Base-by-base conservation (phyloP, 2,888 invertebrate genomes). In the Patella ulyssiponensis region DNA sequence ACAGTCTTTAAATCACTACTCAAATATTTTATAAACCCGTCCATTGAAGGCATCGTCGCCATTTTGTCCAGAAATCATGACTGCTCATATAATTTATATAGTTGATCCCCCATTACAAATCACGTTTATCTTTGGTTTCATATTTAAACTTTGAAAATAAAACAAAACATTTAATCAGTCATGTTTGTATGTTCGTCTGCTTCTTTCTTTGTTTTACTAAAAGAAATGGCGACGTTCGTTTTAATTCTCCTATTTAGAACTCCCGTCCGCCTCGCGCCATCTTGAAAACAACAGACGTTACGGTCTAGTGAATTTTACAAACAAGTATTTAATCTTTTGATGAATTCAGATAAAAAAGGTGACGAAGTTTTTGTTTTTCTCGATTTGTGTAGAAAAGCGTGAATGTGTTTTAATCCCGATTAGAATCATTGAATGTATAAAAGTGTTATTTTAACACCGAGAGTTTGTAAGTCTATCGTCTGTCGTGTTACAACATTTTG, bases 321-420 rank as follows among this genome's bases (percentile, higher is more conserved):
- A n/a, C 64, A 23, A 64, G 64, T 64, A 20, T 64, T 64, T 64
- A 64, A 64, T 64, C 64, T 64, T 64, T 64, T 64, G 64, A 23
- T 64, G 44, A 44, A 44, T 44, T 44, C 44, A 44, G 44, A 44
- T 44, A 44, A 64, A 23, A 64, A 64, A 64, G 23, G 64, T 64
- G 64, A 64, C 23, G 14, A 23, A 64, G 20, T 23, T 20, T 23
- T 64, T 64, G 64, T 64, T 64, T 64, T 23, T 64, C 64, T 64
- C 23, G 64, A 23, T 64, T 64, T 64, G 23, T 23, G 23, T 20
- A 64, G 20, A 64, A 64, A 64, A 64, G 44, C 12, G 20, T 64
- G 23, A 64, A 12, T 64, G 12, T 20, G 23, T 23, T 23, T 64
- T 64, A 64, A 64, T 64, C 64, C 23, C 14, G 64, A 64, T 64